Evolutionary conservation across 2,113 vertebrate genomes (phyloP).

Genomic region (Leucoraja erinaceus): DNA sequence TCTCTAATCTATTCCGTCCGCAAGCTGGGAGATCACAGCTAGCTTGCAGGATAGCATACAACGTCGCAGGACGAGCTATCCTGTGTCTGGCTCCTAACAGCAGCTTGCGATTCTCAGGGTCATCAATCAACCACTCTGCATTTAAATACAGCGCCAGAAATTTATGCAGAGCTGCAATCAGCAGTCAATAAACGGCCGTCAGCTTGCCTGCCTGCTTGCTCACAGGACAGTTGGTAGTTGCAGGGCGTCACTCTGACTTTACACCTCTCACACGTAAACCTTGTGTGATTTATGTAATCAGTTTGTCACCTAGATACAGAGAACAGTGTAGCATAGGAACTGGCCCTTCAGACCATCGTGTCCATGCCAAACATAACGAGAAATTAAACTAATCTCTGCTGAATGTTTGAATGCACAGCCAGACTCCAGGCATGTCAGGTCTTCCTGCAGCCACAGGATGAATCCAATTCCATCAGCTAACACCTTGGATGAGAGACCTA

Average conservation of each 20-base stretch:
- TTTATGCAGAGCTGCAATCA: neutral
- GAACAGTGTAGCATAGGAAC: no score
- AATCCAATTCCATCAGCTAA: no score
- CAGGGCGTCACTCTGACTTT: neutral
- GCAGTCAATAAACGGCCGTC: no score
- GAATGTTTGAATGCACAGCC: neutral
- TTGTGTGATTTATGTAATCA: neutral
- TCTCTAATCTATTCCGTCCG: neutral
- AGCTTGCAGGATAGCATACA: neutral
- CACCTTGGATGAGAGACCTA: no score
- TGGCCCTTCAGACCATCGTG: no score
- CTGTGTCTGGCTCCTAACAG: neutral
- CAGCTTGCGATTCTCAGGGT: neutral
- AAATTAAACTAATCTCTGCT: no score
- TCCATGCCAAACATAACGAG: no score
- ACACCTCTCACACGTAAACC: neutral
- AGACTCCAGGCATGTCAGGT: no score
- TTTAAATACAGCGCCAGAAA: neutral
- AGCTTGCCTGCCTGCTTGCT: neutral
- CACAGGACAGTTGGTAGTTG: neutral
- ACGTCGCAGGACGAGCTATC: neutral
- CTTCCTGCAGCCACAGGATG: no score
- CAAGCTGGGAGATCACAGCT: neutral
- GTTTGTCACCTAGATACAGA: no score
- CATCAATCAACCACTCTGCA: constrained; percentile 3